Base-by-base conservation (phyloP, 2,888 invertebrate genomes). In the Darwinula stevensoni region DNA sequence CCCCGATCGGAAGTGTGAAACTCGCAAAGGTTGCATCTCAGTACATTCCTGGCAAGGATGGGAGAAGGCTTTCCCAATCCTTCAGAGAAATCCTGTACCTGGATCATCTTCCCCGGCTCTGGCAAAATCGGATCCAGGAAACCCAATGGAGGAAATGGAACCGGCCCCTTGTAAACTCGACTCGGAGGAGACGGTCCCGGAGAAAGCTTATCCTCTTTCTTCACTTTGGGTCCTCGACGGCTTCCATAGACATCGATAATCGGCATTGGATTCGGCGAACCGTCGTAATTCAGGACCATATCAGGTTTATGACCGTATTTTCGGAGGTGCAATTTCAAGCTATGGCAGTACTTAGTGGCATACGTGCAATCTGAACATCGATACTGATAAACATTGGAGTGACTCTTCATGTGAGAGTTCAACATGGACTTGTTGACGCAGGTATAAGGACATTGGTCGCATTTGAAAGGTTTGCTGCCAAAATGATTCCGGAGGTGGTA, bases 361-460 rank as follows among this genome's bases (percentile, higher is more conserved):
- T 94, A 97, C 34, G 69, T 68, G 50, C 97, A 97, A 47, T 86
- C 73, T 0, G 69, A 59, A 49, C 97, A 97, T 22, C 78, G 63
- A 13, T 28, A 28, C 28, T 40, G 40, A 31, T 40, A 41, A 16
- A 41, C 36, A 35, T 56, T 58, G 5, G 58, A 58, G 52, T 97
- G 97, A 0, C 82, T 84, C 48, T 97, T 97, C 47, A 86, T 63
- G 49, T 97, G 97, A 1, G 86, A 88, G 53, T 86, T 94, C 34
- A 99, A 59, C 97, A 99, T 99, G 1, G 91, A 91, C 50, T 88
- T 86, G 56, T 86, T 91, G n/a, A 88, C 86, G 48, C 88, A 91
- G 0, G 68, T 63, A 45, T 84, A 84, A 13, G 63, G 60, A 49
- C 91, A 94, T 46, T 78, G 68, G 38, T 63, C 62, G 51, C 91